These are phyloP conservation scores for Elmis aenea DNA, from an alignment of 2,888 invertebrate species.

Conservation along the genomic window DNA sequence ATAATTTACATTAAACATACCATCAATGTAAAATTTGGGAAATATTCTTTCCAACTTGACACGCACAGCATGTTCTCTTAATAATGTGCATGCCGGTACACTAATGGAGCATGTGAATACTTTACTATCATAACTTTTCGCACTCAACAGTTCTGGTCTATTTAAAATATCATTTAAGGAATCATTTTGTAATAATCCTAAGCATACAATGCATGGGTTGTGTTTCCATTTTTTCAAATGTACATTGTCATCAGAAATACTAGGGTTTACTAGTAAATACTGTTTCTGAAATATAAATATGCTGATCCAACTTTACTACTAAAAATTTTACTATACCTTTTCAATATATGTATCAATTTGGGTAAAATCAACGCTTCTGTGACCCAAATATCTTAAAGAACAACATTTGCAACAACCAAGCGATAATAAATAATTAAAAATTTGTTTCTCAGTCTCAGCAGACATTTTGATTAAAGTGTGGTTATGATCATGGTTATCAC, in stretches of 20 bases:
- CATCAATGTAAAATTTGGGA: conserved; percentile 47
- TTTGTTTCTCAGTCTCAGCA: too few species aligned
- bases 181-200: conserved; percentile 64
- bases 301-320: conserved; percentile 4
- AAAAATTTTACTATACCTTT: conserved; percentile 45
- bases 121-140: conserved; percentile 56
- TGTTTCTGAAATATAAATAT: background rate
- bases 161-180: conserved; percentile 51
- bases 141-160: conserved; percentile 49
- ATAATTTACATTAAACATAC: conserved; percentile 31
- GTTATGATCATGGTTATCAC: too few species aligned
- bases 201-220: conserved; percentile 62
- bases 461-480: too few species aligned
- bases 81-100: conserved; percentile 60
- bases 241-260: background rate
- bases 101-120: conserved; percentile 67
- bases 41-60: conserved; percentile 55
- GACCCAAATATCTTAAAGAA: conserved; percentile 62
- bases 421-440: too few species aligned
- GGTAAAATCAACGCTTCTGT: conserved; percentile 54
- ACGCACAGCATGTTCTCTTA: conserved; percentile 64
- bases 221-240: conserved; percentile 47
- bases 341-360: conserved; percentile 48
- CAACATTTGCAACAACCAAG: conserved; percentile 68
- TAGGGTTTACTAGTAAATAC: conserved; percentile 1